Conservation (phyloP, 2,113 vertebrate species). For the Takifugu bimaculatus region DNA sequence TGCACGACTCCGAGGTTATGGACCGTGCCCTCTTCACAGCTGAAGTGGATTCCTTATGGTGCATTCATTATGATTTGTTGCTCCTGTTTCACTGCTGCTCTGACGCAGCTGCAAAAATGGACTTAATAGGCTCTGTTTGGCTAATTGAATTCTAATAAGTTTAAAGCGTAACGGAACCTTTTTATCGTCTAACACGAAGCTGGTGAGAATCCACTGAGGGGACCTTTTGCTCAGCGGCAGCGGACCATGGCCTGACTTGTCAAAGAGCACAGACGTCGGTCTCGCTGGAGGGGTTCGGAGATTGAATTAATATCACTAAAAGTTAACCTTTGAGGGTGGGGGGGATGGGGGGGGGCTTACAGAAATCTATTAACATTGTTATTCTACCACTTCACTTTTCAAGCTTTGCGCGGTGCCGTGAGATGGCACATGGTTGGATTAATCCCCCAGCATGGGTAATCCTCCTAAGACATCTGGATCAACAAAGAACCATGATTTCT, state of each 20-base stretch:
- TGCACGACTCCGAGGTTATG: slow-evolving; percentile 25
- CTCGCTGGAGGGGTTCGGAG: slow-evolving; percentile 26
- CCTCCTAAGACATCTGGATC: slow-evolving; percentile 59
- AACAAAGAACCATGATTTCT: slow-evolving; percentile 36
- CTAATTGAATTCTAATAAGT: slow-evolving; percentile 54
- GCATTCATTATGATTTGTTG: slow-evolving; percentile 25
- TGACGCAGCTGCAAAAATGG: slow-evolving; percentile 26
- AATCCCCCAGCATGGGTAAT: slow-evolving; percentile 68
- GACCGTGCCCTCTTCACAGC: slow-evolving; percentile 17
- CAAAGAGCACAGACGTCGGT: slow-evolving; percentile 17
- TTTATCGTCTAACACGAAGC: slow-evolving; percentile 39
- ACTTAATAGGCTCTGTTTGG: slow-evolving; percentile 16
- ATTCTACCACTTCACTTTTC: slow-evolving; percentile 57
- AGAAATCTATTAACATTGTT: slow-evolving; percentile 65
- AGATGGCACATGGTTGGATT: slow-evolving; percentile 49
- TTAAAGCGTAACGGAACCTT: slow-evolving; percentile 53
- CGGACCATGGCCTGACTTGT: slow-evolving; percentile 36
- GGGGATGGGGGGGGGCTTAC: slow-evolving; percentile 48
- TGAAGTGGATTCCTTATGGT: slow-evolving; percentile 15
- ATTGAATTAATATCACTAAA: slow-evolving; percentile 60
- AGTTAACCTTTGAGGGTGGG: slow-evolving; percentile 46
- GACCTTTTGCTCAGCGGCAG: slow-evolving; percentile 32
- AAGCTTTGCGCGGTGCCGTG: slow-evolving; percentile 46
- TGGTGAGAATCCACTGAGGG: slow-evolving; percentile 35
- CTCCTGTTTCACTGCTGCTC: background rate